These are phyloP conservation scores for Leucophenga montana DNA, from an alignment of 2,888 invertebrate species.

Conservation along the genomic window DNA sequence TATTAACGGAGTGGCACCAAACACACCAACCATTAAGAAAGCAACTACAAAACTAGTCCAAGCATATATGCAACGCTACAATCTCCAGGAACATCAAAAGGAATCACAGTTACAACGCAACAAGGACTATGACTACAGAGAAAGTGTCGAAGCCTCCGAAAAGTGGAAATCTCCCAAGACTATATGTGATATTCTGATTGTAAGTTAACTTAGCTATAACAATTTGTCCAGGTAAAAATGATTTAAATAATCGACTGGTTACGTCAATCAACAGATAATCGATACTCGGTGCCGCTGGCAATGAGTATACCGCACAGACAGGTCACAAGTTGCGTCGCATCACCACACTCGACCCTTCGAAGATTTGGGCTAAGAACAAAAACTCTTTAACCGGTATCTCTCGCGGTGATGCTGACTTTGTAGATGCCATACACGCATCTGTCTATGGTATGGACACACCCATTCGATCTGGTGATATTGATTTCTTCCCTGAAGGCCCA, in stretches of 20 bases:
- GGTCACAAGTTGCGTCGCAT: constrained; percentile 68
- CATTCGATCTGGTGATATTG: constrained; percentile 63
- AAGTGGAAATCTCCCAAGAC: constrained; percentile 49
- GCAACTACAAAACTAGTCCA: constrained; percentile 59
- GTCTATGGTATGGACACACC: constrained; percentile 60
- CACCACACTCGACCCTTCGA: constrained; percentile 70
- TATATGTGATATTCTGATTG: constrained; percentile 61
- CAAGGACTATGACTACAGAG: constrained; percentile 47
- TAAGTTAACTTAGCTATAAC: no score
- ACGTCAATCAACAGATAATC: constrained; percentile 51
- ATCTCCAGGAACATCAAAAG: constrained; percentile 51
- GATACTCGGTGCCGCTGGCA: constrained; percentile 69
- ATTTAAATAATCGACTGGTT: not conserved
- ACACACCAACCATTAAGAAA: constrained; percentile 55
- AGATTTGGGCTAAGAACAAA: constrained; percentile 52
- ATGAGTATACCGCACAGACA: constrained; percentile 60
- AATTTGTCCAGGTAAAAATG: not conserved
- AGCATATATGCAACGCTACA: constrained; percentile 66
- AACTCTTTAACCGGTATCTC: constrained; percentile 59
- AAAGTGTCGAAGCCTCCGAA: constrained; percentile 52
- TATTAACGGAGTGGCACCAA: constrained; percentile 63
- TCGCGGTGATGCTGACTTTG: constrained; percentile 70
- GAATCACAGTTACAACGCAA: constrained; percentile 43
- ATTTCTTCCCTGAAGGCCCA: constrained; percentile 71
- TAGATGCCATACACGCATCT: constrained; percentile 71